Evolutionary conservation across 2,888 invertebrate species (phyloP).

Genomic region (Pristionchus maxplancki): DNA sequence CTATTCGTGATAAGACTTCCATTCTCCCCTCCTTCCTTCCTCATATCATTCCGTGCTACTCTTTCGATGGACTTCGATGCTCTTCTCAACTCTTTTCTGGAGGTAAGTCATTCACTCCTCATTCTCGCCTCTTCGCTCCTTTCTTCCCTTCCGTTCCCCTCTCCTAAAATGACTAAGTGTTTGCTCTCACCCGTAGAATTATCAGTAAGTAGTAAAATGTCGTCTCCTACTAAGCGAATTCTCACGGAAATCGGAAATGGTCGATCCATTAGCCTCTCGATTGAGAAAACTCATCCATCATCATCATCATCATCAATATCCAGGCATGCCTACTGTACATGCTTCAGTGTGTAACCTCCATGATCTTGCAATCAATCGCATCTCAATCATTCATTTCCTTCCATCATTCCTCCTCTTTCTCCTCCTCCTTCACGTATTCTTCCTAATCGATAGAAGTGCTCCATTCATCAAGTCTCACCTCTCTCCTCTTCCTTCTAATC

Average conservation of each 20-base stretch:
- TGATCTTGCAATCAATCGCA: no score
- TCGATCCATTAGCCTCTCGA: background rate
- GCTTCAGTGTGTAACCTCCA: background rate
- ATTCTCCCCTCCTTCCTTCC: background rate
- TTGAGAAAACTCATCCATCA: background rate
- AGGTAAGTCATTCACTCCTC: background rate
- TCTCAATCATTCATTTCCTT: background rate
- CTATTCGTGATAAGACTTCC: conserved; percentile 22
- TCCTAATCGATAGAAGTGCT: background rate
- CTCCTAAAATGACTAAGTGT: conserved; percentile 14
- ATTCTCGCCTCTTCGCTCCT: no score
- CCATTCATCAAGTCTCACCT: background rate
- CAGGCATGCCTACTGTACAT: background rate
- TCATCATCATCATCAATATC: background rate
- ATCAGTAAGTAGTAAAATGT: background rate
- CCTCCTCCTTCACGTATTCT: background rate
- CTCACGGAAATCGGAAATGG: background rate
- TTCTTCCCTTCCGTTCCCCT: background rate
- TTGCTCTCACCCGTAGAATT: background rate
- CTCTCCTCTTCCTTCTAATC: background rate
- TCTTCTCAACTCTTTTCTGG: background rate
- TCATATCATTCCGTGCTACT: background rate
- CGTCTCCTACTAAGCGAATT: background rate
- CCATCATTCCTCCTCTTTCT: background rate
- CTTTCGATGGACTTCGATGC: background rate